A percentile compares a stretch with the other conserved stretches of the same genome.
Conservation (phyloP, 2,888 invertebrate species). For the Caenorhabditis panamensis region DNA sequence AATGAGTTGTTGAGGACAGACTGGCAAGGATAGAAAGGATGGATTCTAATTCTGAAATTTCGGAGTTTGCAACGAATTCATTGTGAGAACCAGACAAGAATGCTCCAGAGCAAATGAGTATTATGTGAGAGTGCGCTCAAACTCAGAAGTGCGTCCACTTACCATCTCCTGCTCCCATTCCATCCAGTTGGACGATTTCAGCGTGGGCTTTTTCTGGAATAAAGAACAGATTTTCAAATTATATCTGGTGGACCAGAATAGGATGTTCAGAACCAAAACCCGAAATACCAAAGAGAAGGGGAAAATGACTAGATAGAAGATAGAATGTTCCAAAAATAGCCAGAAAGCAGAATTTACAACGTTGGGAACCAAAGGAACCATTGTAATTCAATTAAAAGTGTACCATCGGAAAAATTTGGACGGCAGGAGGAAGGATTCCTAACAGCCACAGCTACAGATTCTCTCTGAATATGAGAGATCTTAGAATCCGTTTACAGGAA, state of each 20-base stretch:
- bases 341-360: not conserved
- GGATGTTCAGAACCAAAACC: not conserved
- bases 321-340: constrained; percentile 27
- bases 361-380: not conserved
- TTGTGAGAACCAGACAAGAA: constrained; percentile 5
- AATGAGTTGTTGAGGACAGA: not conserved
- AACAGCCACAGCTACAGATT: no score
- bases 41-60: not conserved
- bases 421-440: not conserved
- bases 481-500: not conserved
- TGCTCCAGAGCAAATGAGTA: not conserved
- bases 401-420: constrained; percentile 12
- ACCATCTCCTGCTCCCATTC: constrained; percentile 50
- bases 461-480: no score
- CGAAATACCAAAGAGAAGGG: not conserved
- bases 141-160: constrained; percentile 10
- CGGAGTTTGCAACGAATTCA: not conserved
- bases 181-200: constrained; percentile 24
- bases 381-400: constrained; percentile 43
- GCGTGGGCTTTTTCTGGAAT: constrained; percentile 25
- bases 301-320: not conserved
- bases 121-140: not conserved
- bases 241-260: no score
- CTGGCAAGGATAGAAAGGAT: not conserved
- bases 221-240: not conserved